Evolutionary conservation across 2,797 vertebrate species (phyloP).

Genomic region (Tympanoctomys barrerae): DNA sequence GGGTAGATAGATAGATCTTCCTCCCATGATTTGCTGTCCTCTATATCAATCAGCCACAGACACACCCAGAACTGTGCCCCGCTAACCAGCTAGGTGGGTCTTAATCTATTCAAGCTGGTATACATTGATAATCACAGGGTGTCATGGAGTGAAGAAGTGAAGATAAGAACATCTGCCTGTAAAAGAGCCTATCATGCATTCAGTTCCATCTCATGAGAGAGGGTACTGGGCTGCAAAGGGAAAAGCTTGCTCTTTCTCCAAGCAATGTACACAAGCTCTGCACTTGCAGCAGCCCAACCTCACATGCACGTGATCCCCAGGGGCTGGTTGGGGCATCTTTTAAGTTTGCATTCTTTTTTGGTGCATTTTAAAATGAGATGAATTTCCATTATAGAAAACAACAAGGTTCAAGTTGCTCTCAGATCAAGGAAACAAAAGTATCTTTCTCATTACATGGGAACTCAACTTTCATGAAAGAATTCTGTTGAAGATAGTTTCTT

Average conservation of each 20-base stretch:
- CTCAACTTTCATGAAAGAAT: background rate
- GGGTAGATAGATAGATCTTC: background rate
- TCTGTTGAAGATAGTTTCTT: background rate
- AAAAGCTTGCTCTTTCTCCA: background rate
- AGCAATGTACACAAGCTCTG: background rate
- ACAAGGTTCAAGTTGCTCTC: background rate
- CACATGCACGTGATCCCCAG: background rate
- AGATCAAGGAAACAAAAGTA: background rate
- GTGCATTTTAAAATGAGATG: background rate
- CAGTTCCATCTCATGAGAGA: background rate
- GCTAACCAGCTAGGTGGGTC: background rate
- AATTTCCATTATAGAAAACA: background rate
- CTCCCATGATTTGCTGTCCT: background rate
- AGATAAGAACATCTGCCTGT: background rate
- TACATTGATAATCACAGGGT: background rate
- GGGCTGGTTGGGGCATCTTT: background rate
- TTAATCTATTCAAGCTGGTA: background rate
- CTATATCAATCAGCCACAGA: background rate
- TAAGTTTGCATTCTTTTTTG: background rate
- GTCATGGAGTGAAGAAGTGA: background rate
- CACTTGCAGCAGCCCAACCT: background rate
- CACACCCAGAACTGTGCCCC: background rate
- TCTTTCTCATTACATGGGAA: background rate
- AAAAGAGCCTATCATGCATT: background rate
- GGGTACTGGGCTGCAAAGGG: background rate